Evolutionary conservation across 2,797 vertebrate genomes (phyloP), one percentile per base, ranked within the genome.

Genomic region (Galagoides demidoff): DNA sequence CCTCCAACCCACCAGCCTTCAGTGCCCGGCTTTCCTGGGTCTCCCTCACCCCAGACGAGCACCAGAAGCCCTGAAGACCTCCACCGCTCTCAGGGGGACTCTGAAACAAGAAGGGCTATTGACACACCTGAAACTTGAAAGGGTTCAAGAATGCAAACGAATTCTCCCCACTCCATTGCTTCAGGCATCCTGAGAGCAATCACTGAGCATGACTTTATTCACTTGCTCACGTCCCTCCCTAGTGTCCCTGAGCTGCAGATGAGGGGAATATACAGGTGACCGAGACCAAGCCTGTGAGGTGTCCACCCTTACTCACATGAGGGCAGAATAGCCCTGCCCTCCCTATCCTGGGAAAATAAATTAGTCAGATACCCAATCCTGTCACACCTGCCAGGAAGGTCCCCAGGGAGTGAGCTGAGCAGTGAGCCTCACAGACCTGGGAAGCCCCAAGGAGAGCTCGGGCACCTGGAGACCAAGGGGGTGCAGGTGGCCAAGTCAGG

Each of bases 281-380:
- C 6, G 14, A 0, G 2, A 23, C 37, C 3, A 0, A n/a, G 19
- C 13, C 16, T 11, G 2, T 23, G 37, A 17, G 6, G 0, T 0
- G 11, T 10, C 31, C 29, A 0, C 39, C 31, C 39, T 29, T 59
- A 39, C 4, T 11, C 17, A 43, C 2, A 5, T 14, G 25, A 12
- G 14, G 2, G 5, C 11, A 29, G 22, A 9, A 11, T 2, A 49
- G 27, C 37, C 4, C 27, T 7, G 3, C 3, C 29, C 19, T 43
- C 20, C 8, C 10, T 8, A 20, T 16, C 7, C 25, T 0, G 1
- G 77, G 52, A 89, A 64, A 74, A 39, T 19, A 2, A 57, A 25
- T 19, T 20, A 76, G 22, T 57, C 23, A 70, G 52, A 76, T 16
- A 29, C 55, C 63, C 25, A 16, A 19, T 20, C 61, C 6, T 9